phyloP scores from a whole-genome alignment of 2,797 vertebrate species.

The Chelonia mydas region DNA sequence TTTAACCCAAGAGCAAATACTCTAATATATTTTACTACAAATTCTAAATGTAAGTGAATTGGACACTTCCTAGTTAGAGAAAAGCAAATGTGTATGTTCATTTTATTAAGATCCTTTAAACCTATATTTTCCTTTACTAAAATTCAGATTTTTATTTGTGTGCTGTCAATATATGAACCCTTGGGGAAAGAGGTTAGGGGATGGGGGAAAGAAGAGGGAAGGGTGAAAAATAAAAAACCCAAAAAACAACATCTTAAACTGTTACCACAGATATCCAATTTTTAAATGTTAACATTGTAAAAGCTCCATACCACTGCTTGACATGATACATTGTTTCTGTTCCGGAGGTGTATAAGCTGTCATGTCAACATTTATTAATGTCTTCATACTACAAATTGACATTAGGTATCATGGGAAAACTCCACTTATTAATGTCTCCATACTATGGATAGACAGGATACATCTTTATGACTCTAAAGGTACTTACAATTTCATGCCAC shows the following conservation, averaged over 20 bases:
- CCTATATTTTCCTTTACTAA: constrained; percentile 49
- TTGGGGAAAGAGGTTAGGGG: constrained; percentile 5
- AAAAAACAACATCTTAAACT: background rate
- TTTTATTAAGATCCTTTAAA: constrained; percentile 55
- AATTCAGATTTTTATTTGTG: constrained; percentile 31
- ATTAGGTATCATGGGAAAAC: background rate
- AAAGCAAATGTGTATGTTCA: constrained; percentile 47
- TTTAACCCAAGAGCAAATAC: constrained; percentile 71
- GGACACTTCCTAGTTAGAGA: constrained; percentile 68
- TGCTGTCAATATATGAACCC: constrained; percentile 19
- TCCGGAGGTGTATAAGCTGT: constrained; percentile 40
- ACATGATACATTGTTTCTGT: constrained; percentile 51
- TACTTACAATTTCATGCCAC: background rate
- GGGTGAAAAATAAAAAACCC: background rate
- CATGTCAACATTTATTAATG: constrained; percentile 35
- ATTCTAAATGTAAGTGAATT: constrained; percentile 69
- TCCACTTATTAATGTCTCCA: background rate
- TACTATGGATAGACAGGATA: background rate
- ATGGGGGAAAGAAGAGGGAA: background rate
- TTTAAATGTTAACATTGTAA: constrained; percentile 44
- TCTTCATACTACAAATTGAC: background rate
- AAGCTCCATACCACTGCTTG: constrained; percentile 19
- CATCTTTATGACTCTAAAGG: background rate
- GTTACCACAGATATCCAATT: constrained; percentile 15
- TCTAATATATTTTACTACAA: constrained; percentile 37